Base-by-base conservation (phyloP, 1,140 invertebrate species). In the Sinella curviseta region DNA sequence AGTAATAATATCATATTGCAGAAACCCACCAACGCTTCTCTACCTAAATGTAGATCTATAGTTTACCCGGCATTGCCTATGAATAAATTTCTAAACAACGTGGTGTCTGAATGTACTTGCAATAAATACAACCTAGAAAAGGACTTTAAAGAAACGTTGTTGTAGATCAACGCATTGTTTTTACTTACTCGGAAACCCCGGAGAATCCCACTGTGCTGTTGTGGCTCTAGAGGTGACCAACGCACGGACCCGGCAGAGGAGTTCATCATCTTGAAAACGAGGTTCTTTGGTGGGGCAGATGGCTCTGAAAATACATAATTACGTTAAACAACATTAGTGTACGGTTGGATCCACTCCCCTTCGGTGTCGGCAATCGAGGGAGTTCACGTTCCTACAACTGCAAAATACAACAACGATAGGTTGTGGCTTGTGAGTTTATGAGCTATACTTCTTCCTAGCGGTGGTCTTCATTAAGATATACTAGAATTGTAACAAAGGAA, bases 231-330 rank as follows among this genome's bases (percentile, higher is more conserved):
- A 0, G 94, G 91, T 17, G 91, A 90, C 95, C 95, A 97, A 80
- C 91, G 87, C 3, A 97, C 90, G 84, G 91, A 90, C 0, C 93
- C 92, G 12, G 93, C 92, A 1, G 92, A 95, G 65, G 92, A 89
- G 83, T 95, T 95, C 73, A 95, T 90, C 87, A 95, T 93, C n/a
- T 94, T 93, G 67, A 93, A 92, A 79, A 93, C 90, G 73, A 96
- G 91, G 84, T 93, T 92, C 84, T 93, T 91, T 0, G 95, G 94
- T n/a, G 95, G 91, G 8, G 92, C 92, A 0, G 92, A 92, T 24
- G 93, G 93, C 60, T 92, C 91, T 92, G 85, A n/a, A 87, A 86
- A 85, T 82, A 85, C 65, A 77, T 54, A 84, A 84, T 77, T 83
- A 82, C 74, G 76, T 77, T 77, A 80, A 80, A 39, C 75, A 57